Percentiles rank a stretch among this genome's conserved stretches.
Conservation (phyloP, 1,140 invertebrate species). For the Scaptomyza graminum region DNA sequence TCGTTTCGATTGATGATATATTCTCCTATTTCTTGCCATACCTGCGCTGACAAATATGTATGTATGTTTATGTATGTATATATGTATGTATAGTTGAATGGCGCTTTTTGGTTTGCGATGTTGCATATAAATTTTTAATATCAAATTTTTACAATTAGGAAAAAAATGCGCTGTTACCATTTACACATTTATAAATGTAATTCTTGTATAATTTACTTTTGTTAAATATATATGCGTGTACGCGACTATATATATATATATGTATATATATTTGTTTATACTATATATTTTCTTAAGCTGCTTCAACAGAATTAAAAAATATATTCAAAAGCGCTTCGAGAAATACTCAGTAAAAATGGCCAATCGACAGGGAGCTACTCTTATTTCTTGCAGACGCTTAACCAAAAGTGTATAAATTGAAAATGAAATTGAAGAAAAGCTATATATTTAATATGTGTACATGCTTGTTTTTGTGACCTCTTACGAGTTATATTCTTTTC, state of each 20-base stretch:
- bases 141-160: conserved; percentile 78
- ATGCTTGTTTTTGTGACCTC: conserved; percentile 1
- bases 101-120: conserved; percentile 39
- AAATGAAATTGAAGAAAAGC: not conserved
- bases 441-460: conserved; percentile 1
- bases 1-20: conserved; percentile 72
- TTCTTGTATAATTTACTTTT: conserved; percentile 59
- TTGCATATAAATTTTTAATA: conserved; percentile 77
- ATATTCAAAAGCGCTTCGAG: conserved; percentile 12
- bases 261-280: conserved; percentile 14
- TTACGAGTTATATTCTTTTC: not conserved
- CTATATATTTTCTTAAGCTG: conserved; percentile 23
- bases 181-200: conserved; percentile 55
- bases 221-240: conserved; percentile 49
- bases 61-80: conserved; percentile 38
- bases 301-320: conserved; percentile 32
- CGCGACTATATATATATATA: conserved; percentile 15
- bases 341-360: conserved; percentile 20
- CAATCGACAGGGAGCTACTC: conserved; percentile 20
- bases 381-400: not conserved
- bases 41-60: conserved; percentile 41
- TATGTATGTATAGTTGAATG: conserved; percentile 36
- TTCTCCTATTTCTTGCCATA: conserved; percentile 56
- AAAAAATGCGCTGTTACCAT: conserved; percentile 70
- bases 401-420: not conserved